Evolutionary conservation across 2,797 vertebrate species (phyloP), one percentile per base, ranked within the genome.

Genomic region (Pangasius sanitwongsei): DNA sequence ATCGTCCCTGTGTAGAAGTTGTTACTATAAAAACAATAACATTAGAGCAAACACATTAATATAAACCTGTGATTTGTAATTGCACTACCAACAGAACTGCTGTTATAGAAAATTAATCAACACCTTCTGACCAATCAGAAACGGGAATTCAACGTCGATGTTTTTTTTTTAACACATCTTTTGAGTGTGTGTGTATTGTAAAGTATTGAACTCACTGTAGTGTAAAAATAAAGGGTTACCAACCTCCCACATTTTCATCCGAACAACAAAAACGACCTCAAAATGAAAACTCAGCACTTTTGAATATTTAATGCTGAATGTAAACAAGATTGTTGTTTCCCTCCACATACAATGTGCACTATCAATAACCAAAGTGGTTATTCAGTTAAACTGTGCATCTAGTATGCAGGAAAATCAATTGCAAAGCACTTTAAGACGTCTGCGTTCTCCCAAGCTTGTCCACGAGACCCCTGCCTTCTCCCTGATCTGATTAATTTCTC

Each of bases 371-470:
- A 8, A 77, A 75, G 34, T 88, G 84, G 83, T 90, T 90, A 87
- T 88, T 89, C 50, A 86, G 84, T 91, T 89, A 87, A 88, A 91
- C 87, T 91, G 88, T 59, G 20, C 86, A 81, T 88, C 75, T 86
- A 82, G 83, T 81, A 87, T 89, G 83, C 53, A 89, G 85, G 63
- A 78, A 89, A 91, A 93, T 95, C 92, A 92, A 92, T 93, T 53
- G 72, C 90, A 89, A 92, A 94, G 91, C 86, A 92, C 94, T 95
- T 91, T 31, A 50, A 50, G 50, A 86, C 4, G n/a, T 57, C 61
- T 78, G 88, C 59, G 18, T 31, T 65, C 63, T 86, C 83, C 61
- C 28, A 31, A 69, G 87, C 63, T 75, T 23, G 23, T 88, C 83
- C 87, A 37, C 34, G 83, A 75, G 80, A 86, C 87, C 63, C 72